Evolutionary conservation across 1,140 invertebrate genomes (phyloP).

Genomic region (Arion vulgaris): DNA sequence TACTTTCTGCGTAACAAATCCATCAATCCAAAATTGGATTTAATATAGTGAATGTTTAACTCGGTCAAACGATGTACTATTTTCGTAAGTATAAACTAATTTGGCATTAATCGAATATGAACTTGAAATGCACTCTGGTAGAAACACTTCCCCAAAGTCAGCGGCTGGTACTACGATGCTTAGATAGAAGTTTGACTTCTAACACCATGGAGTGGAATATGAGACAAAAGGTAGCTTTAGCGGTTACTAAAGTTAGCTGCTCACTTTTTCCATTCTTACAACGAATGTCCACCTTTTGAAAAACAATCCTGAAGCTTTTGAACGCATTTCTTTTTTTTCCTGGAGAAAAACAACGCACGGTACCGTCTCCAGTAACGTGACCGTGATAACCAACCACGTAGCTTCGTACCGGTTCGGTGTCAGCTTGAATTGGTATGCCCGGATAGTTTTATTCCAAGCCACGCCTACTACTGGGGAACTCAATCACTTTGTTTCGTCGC

Average conservation of each 20-base stretch:
- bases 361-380: constrained; percentile 21
- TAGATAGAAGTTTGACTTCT: neutral
- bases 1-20: no score
- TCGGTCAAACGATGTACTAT: no score
- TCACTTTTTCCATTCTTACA: constrained; percentile 12
- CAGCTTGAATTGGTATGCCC: constrained; percentile 11
- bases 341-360: neutral
- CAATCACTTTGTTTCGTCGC: constrained; percentile 22
- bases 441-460: neutral
- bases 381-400: constrained; percentile 8
- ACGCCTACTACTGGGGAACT: neutral
- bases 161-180: neutral
- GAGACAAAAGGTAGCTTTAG: constrained; percentile 16
- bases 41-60: no score
- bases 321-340: constrained; percentile 19
- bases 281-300: constrained; percentile 20
- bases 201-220: neutral
- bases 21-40: no score
- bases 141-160: neutral
- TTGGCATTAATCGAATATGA: no score
- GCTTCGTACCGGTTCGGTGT: constrained; percentile 2
- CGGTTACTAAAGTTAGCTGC: neutral
- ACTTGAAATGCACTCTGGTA: neutral
- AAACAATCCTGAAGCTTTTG: constrained; percentile 20
- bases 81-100: no score